Evolutionary conservation across 1,140 invertebrate species (phyloP).

Genomic region (Caenorhabditis briggsae): DNA sequence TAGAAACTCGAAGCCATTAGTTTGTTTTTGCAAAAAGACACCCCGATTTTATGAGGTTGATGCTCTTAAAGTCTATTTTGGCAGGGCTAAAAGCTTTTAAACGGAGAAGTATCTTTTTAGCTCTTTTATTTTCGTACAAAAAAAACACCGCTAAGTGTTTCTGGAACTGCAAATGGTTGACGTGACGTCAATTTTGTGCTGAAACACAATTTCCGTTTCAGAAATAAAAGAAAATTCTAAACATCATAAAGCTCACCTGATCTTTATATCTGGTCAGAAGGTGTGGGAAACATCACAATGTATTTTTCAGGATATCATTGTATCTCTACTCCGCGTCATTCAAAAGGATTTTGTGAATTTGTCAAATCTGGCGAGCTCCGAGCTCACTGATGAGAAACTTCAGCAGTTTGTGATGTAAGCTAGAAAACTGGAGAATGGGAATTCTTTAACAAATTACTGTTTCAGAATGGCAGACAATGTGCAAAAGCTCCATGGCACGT

Average conservation of each 20-base stretch:
- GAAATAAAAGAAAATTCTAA: too few relatives aligned
- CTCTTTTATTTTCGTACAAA: background rate
- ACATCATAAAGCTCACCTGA: too few relatives aligned
- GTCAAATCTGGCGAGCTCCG: background rate
- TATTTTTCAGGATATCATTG: constrained; percentile 45
- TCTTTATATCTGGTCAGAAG: background rate
- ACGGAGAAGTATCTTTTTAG: background rate
- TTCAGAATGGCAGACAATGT: constrained; percentile 47
- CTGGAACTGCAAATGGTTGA: background rate
- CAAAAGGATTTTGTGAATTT: constrained; percentile 23
- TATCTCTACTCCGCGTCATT: constrained; percentile 25
- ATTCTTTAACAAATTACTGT: background rate
- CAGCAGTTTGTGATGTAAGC: constrained; percentile 50
- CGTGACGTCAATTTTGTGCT: background rate
- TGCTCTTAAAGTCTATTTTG: constrained; percentile 42
- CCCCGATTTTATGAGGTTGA: background rate
- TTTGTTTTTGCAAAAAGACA: background rate
- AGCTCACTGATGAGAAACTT: constrained; percentile 34
- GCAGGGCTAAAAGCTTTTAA: background rate
- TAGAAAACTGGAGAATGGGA: too few relatives aligned
- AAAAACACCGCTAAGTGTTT: background rate
- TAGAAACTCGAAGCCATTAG: background rate
- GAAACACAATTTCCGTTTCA: background rate
- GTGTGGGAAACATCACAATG: background rate
- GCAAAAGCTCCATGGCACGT: constrained; percentile 70